Percentiles rank a stretch among this genome's conserved stretches.
Conservation (phyloP, 2,888 invertebrate genomes). For the Lasius platythorax region DNA sequence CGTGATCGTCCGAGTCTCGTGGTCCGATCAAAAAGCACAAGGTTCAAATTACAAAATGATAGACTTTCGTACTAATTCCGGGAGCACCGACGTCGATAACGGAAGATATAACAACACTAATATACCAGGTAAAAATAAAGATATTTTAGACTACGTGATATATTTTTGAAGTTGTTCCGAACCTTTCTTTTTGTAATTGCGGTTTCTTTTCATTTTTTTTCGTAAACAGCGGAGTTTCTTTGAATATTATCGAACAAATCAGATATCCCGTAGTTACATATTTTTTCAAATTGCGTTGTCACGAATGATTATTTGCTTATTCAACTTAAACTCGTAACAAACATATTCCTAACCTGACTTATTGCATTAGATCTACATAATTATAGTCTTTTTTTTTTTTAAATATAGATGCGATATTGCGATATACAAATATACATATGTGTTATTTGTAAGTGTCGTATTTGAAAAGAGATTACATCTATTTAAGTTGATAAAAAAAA, state of each 20-base stretch:
- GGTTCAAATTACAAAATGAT: slow-evolving; percentile 22
- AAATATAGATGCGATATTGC: neutral
- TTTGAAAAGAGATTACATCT: neutral
- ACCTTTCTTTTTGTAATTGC: neutral
- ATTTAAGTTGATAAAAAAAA: neutral
- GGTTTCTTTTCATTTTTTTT: neutral
- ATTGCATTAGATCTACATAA: neutral
- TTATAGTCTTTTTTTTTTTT: slow-evolving; percentile 2
- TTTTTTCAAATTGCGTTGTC: neutral
- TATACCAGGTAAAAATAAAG: slow-evolving; percentile 20
- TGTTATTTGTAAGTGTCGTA: neutral
- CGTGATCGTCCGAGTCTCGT: slow-evolving; percentile 24
- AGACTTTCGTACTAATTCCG: slow-evolving; percentile 24
- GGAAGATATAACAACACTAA: slow-evolving; percentile 38
- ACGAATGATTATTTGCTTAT: neutral
- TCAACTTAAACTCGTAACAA: neutral
- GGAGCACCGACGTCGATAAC: slow-evolving; percentile 5
- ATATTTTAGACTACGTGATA: neutral
- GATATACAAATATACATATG: neutral
- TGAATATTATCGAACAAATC: neutral
- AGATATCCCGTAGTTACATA: neutral
- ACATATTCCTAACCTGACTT: slow-evolving; percentile 23
- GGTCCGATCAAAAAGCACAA: neutral
- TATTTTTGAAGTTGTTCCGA: neutral
- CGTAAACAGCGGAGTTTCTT: neutral